These are phyloP conservation scores for Enteromius radiatus DNA, from an alignment of 2,797 vertebrate species.

Conservation along the genomic window DNA sequence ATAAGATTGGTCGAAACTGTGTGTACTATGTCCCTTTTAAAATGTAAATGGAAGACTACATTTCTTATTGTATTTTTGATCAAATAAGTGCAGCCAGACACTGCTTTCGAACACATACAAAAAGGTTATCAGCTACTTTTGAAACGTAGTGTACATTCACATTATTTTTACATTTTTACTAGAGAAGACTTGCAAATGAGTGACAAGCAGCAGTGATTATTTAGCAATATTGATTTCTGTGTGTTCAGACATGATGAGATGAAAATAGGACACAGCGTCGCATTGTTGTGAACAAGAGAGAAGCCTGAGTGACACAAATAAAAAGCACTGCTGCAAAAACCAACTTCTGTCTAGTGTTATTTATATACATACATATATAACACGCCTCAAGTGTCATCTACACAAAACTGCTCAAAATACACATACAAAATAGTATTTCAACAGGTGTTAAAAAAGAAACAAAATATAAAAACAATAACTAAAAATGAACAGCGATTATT, in stretches of 20 bases:
- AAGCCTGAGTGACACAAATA: conserved; percentile 10
- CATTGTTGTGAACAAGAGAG: background rate
- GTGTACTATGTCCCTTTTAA: background rate
- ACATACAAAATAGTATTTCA: background rate
- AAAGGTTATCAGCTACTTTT: background rate
- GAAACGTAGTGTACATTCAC: background rate
- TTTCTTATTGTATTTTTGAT: background rate
- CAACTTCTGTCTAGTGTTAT: background rate
- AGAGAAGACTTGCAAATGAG: background rate
- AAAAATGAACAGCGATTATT: background rate
- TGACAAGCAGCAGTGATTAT: background rate
- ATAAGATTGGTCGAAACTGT: background rate
- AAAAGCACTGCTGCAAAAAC: conserved; percentile 6
- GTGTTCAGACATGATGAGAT: background rate
- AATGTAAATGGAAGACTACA: background rate
- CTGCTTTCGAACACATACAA: background rate
- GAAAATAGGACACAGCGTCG: background rate
- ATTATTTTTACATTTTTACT: background rate
- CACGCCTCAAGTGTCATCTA: background rate
- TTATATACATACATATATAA: background rate
- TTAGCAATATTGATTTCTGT: conserved; percentile 10
- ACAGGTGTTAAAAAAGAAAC: background rate
- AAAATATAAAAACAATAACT: background rate
- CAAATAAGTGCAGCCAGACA: background rate
- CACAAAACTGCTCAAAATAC: background rate